Evolutionary conservation across 2,888 invertebrate genomes (phyloP), one percentile per base, ranked within the genome.

Genomic region (Agrypnus murinus): DNA sequence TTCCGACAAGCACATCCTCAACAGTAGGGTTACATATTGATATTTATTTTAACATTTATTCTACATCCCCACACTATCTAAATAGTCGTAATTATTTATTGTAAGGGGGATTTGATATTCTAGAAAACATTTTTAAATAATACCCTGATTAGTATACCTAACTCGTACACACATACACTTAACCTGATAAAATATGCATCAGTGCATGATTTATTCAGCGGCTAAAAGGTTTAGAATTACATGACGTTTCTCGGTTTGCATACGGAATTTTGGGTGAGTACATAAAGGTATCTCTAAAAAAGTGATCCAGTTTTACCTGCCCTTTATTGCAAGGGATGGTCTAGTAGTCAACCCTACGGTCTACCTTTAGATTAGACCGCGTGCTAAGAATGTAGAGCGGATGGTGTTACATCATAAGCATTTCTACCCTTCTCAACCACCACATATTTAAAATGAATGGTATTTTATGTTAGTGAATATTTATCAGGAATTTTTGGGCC

Each of bases 221-320:
- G 58, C 38, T 62, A 58, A 40, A 60, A 63, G 57, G 50, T 55
- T 40, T 60, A 45, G 53, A 50, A 31, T 55, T 55, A 62, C 63
- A 48, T 55, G 14, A 55, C 31, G 12, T 45, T 32, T 55, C 36
- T 50, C 46, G 43, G 68, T 68, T 62, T 63, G 68, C 68, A 68
- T 68, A 68, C 46, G 55, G 34, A 68, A 68, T 57, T 53, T 25
- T 59, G 43, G 48, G 57, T 62, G 58, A 31, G 60, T 62, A 58
- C 57, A 43, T 60, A 65, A 45, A 31, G 55, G 46, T 38, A 34
- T 32, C 19, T 34, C 25, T 25, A 43, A 17, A 58, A 71, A 70
- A 69, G 40, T 70, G 73, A 69, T 69, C 69, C 66, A 73, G 73
- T 70, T 73, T 70, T 73, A 73, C 73, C 69, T 73, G 73, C 73